Base-by-base conservation (phyloP, 2,113 vertebrate genomes). In the Perognathus longimembris region DNA sequence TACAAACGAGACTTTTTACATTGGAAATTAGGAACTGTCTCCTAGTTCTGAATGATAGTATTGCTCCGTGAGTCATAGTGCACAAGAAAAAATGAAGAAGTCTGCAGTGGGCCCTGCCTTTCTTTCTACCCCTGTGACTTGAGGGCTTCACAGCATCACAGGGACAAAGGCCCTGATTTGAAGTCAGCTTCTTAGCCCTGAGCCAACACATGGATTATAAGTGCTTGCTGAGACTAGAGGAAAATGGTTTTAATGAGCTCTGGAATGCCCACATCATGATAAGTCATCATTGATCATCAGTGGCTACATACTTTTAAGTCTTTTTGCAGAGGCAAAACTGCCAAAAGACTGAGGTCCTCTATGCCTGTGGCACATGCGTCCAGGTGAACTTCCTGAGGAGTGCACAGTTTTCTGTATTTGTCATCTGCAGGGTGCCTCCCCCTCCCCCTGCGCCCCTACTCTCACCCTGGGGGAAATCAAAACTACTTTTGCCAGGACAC, bases 151-250 rank as follows among this genome's bases (percentile, higher is more conserved):
- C 14, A 92, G 45, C 63, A 32, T 6, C 6, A 11, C 32, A 70
- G 32, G 34, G 54, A 71, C 2, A 79, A 26, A 75, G 38, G 1
- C 54, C 6, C 5, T 71, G 59, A 67, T 67, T 71, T 76, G 40
- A 92, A 92, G 45, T 32, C 30, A 45, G 34, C 66, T 54, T 92
- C 42, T 89, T 40, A 71, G 67, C 18, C 75, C n/a, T 61, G n/a
- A 74, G 59, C 28, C 24, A 85, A 12, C 36, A 69, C 34, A 24
- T 15, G 24, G 36, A 22, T 82, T 12, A 54, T 36, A 34, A 79
- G 2, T 32, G 14, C 22, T 59, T 45, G 32, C 36, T 50, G 59
- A 89, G 88, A 67, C 11, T 38, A 11, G 4, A 67, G 28, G 32
- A 73, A 17, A 90, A 61, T 45, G 69, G 34, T 85, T 69, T 85